Evolutionary conservation across 2,888 invertebrate genomes (phyloP).

Genomic region (Hipparchia sbordonii): DNA sequence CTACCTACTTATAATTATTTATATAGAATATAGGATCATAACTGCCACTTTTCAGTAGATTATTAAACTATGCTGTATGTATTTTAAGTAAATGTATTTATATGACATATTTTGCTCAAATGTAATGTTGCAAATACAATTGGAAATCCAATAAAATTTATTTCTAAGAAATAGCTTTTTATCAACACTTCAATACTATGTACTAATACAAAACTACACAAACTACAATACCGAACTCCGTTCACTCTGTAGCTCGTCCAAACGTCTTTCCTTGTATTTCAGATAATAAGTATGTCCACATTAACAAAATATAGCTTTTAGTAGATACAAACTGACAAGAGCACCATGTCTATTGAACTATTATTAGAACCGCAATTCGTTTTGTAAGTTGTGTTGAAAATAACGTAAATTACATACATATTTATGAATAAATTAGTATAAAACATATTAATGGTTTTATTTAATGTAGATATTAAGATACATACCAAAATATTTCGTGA

Average conservation of each 20-base stretch:
- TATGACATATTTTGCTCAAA: slow-evolving; percentile 38
- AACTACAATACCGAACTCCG: not conserved
- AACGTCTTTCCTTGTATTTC: not conserved
- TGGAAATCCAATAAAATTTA: not conserved
- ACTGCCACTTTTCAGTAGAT: slow-evolving; percentile 47
- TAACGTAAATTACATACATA: not conserved
- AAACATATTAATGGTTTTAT: slow-evolving; percentile 11
- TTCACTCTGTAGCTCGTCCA: no score
- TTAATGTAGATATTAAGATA: not conserved
- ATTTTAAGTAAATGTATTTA: slow-evolving; percentile 37
- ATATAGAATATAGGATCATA: slow-evolving; percentile 54
- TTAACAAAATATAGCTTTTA: slow-evolving; percentile 1
- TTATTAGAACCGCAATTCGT: slow-evolving; percentile 7
- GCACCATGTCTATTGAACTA: not conserved
- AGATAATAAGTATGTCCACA: not conserved
- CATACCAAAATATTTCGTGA: no score
- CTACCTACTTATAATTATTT: slow-evolving; percentile 29
- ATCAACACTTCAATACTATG: not conserved
- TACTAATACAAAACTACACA: no score
- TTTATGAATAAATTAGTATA: slow-evolving; percentile 5
- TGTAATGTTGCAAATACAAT: slow-evolving; percentile 12
- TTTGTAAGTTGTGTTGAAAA: slow-evolving; percentile 5
- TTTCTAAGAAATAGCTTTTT: not conserved
- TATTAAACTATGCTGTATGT: slow-evolving; percentile 39
- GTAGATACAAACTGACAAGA: not conserved